Evolutionary conservation across 2,797 vertebrate species (phyloP).

Genomic region (Sparidentex hasta): DNA sequence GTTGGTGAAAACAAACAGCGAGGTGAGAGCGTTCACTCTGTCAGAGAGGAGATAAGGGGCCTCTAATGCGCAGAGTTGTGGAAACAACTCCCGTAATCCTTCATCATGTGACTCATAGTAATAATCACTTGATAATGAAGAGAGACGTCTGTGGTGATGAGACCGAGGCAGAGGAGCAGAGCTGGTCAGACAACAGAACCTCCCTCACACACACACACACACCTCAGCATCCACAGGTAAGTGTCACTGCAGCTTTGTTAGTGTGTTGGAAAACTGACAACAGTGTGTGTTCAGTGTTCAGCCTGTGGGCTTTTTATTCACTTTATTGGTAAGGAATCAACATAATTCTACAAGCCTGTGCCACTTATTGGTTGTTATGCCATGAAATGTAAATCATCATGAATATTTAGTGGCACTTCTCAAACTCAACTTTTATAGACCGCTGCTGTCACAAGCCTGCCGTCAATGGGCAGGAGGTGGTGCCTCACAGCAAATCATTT

Average conservation of each 20-base stretch:
- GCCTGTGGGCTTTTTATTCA: not conserved
- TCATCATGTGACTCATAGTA: slow-evolving; percentile 81
- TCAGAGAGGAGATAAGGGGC: slow-evolving; percentile 45
- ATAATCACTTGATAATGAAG: slow-evolving; percentile 77
- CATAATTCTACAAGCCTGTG: too few relatives aligned
- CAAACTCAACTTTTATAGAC: not conserved
- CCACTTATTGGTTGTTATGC: not conserved
- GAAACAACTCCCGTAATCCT: slow-evolving; percentile 77
- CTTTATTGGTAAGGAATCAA: not conserved
- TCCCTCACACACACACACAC: not conserved
- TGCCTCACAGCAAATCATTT: slow-evolving; percentile 18
- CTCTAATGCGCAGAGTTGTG: slow-evolving; percentile 67
- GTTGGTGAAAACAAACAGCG: not conserved
- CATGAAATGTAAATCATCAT: not conserved
- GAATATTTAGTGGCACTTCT: not conserved
- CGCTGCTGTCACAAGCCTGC: not conserved
- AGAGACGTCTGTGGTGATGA: slow-evolving; percentile 16
- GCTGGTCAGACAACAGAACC: not conserved
- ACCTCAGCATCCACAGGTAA: slow-evolving; percentile 53
- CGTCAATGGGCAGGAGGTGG: slow-evolving; percentile 17
- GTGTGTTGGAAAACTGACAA: not conserved
- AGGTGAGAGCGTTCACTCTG: not conserved
- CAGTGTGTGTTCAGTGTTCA: not conserved
- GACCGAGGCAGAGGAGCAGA: slow-evolving; percentile 19
- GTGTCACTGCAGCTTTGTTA: slow-evolving; percentile 1